Conservation (phyloP, 2,888 invertebrate genomes). For the Yponomeuta sedellus region DNA sequence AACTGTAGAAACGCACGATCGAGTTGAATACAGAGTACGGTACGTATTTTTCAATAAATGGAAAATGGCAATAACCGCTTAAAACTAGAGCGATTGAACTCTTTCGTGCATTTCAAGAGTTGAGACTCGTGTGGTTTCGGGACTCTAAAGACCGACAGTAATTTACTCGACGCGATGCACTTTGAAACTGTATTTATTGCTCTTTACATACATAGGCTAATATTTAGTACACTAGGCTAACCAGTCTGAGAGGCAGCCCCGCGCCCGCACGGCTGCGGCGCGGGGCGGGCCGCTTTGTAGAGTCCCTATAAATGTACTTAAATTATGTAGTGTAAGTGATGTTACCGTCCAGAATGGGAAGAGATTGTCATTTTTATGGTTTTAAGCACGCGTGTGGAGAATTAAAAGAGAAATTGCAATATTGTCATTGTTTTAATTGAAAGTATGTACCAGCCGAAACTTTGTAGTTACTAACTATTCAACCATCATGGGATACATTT, state of each 20-base stretch:
- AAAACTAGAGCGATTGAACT: too few relatives aligned
- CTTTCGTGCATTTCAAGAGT: too few relatives aligned
- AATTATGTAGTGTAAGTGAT: slow-evolving; percentile 1
- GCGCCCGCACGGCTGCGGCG: not conserved
- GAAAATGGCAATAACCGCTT: too few relatives aligned
- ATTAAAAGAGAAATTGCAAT: not conserved
- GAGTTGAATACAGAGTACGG: too few relatives aligned
- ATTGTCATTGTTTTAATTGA: not conserved
- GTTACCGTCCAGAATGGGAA: slow-evolving; percentile 7
- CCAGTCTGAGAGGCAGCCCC: not conserved
- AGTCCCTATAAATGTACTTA: not conserved
- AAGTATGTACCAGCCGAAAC: too few relatives aligned
- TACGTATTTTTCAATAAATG: too few relatives aligned
- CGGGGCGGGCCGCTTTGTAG: not conserved
- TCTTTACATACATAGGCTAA: not conserved
- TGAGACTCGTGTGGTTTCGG: too few relatives aligned
- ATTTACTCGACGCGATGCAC: too few relatives aligned
- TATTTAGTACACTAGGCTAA: not conserved
- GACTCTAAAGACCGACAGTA: too few relatives aligned
- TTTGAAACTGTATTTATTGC: too few relatives aligned
- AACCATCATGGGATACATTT: too few relatives aligned
- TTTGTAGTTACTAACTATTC: too few relatives aligned
- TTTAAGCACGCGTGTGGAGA: not conserved
- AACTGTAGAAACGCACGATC: not conserved
- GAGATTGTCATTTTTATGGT: not conserved